Conservation (phyloP, 2,888 invertebrate genomes). For the Ligdia adustata region DNA sequence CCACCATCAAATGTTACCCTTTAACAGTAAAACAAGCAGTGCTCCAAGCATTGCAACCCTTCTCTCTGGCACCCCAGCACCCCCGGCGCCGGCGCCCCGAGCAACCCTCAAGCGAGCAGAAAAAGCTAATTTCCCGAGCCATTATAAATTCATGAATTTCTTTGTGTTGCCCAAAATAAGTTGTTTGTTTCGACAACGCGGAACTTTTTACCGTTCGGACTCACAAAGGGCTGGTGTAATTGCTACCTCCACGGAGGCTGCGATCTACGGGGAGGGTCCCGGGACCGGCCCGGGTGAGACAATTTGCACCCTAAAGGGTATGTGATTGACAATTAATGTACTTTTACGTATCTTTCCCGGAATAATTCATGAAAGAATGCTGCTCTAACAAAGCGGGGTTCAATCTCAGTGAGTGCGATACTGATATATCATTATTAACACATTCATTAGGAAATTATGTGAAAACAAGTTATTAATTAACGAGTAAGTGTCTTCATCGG, state of each 20-base stretch:
- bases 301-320: conserved; percentile 19
- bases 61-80: conserved; percentile 2
- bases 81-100: conserved; percentile 18
- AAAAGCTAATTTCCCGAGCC: conserved; percentile 74
- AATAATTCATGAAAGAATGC: background rate
- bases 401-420: too few relatives aligned
- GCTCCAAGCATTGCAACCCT: background rate
- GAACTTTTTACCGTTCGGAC: conserved; percentile 49
- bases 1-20: too few relatives aligned
- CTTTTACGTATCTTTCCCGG: background rate
- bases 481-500: too few relatives aligned
- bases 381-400: too few relatives aligned
- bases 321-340: conserved; percentile 27
- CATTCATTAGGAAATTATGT: too few relatives aligned
- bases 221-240: conserved; percentile 59
- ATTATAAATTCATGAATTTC: conserved; percentile 79
- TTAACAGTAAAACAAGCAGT: too few relatives aligned
- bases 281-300: background rate
- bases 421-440: too few relatives aligned
- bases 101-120: conserved; percentile 49
- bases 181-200: conserved; percentile 70
- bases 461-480: too few relatives aligned
- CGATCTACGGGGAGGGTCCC: conserved; percentile 38
- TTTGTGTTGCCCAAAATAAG: conserved; percentile 72
- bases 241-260: conserved; percentile 48